Conservation (phyloP, 1,140 invertebrate species). For the Drosophila lowei region DNA sequence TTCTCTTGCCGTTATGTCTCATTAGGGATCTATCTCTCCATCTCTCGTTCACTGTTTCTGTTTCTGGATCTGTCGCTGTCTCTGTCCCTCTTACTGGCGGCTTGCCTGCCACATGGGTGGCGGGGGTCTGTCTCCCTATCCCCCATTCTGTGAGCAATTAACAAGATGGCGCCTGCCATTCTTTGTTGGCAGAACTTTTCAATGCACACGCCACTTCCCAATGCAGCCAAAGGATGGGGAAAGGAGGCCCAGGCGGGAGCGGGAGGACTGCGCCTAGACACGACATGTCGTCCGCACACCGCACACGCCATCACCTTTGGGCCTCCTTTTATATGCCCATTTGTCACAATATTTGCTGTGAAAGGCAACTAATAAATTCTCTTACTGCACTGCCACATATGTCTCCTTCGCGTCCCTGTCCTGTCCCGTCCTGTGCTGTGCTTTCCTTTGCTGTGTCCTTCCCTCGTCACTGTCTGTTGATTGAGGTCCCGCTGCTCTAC, state of each 20-base stretch:
- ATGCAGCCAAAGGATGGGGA: constrained; percentile 14
- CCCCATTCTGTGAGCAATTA: constrained; percentile 45
- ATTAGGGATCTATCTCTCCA: too few species aligned
- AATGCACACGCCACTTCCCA: constrained; percentile 24
- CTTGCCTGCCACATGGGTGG: too few species aligned
- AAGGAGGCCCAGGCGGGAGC: constrained; percentile 7
- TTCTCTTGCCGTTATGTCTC: too few species aligned
- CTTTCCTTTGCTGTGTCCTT: too few species aligned
- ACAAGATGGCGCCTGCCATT: constrained; percentile 60
- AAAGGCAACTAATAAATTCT: constrained; percentile 77
- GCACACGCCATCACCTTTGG: constrained; percentile 19
- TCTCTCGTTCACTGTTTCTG: too few species aligned
- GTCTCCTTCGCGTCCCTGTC: neutral
- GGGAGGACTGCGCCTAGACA: constrained; percentile 30
- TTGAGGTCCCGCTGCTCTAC: too few species aligned
- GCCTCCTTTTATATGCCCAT: constrained; percentile 64
- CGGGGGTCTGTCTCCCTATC: too few species aligned
- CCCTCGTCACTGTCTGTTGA: too few species aligned
- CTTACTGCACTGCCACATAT: constrained; percentile 37
- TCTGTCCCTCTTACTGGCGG: too few species aligned
- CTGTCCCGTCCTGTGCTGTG: neutral
- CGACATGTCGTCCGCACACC: constrained; percentile 7
- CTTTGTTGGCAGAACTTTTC: constrained; percentile 39
- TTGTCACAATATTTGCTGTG: constrained; percentile 75
- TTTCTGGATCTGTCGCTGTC: too few species aligned